phyloP scores from a whole-genome alignment of 2,113 vertebrate species.

The Arvicanthis niloticus region DNA sequence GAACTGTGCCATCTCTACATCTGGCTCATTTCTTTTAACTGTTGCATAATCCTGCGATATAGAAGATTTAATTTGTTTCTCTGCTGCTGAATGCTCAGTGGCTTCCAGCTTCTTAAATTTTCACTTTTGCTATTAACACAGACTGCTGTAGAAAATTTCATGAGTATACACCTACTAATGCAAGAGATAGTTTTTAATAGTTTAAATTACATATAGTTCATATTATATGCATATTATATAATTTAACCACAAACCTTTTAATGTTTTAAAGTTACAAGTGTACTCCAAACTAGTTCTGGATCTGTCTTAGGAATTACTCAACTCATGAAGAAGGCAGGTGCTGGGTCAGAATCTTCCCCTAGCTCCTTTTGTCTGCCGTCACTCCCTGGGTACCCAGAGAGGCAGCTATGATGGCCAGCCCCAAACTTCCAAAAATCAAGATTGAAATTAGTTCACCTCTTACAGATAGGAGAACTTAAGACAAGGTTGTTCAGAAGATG shows the following conservation, averaged over 20 bases:
- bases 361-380: neutral
- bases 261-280: conserved; percentile 21
- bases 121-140: neutral
- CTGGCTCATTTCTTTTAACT: conserved; percentile 27
- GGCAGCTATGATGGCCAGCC: neutral
- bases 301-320: neutral
- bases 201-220: neutral
- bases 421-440: neutral
- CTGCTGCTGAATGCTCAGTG: neutral
- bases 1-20: neutral
- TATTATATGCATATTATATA: neutral
- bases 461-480: neutral
- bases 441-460: neutral
- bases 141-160: conserved; percentile 14
- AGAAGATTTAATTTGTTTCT: neutral
- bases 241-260: neutral
- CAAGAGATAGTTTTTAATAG: neutral
- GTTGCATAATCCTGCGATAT: neutral
- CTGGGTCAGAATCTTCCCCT: neutral
- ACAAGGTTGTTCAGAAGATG: neutral
- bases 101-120: neutral
- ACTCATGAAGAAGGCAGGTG: neutral
- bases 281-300: neutral
- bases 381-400: neutral
- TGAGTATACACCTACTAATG: neutral